Base-by-base conservation (phyloP, 2,888 invertebrate species). In the Ectemnius lituratus region DNA sequence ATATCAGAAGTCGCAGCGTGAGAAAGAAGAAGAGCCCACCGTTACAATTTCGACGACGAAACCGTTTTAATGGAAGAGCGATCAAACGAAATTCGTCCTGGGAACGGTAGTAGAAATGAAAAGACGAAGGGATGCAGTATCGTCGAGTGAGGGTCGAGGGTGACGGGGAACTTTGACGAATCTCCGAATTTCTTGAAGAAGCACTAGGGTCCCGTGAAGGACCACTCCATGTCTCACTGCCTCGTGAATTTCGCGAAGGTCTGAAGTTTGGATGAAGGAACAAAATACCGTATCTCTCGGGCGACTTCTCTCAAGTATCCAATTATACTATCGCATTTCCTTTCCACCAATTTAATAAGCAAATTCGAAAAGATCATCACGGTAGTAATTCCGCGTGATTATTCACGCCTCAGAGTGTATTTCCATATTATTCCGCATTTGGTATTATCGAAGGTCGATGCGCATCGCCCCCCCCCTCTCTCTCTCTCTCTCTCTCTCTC, bases 31-130 rank as follows among this genome's bases (percentile, higher is more conserved):
- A 23, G 59, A 61, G 47, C 58, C 62, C 59, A 14, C 16, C 58
- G 61, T 62, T 47, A 58, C 69, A 45, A 62, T 45, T 58, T 57
- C 62, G 56, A 56, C n/a, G 49, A 61, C 62, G 61, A 70, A 76
- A 73, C 66, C 70, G 70, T 77, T 79, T 73, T 77, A 73, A 81
- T 77, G 75, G 73, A 70, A 65, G 76, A 81, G 69, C 73, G 79
- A 77, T 81, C 74, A 81, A 81, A 75, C 71, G 71, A 62, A 56
- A 59, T 59, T 59, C 66, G 5, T 27, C 23, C 45, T 64, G 56
- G 23, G 46, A 14, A 47, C 37, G 62, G 18, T 52, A 62, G 47
- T 49, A 70, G 57, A 72, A 74, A 69, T 74, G 81, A 81, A 79
- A 77, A 79, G 75, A 60, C 71, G 70, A 79, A 73, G 69, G 74